Evolutionary conservation across 2,113 vertebrate species (phyloP).

Genomic region (Sceloporus tristichus): DNA sequence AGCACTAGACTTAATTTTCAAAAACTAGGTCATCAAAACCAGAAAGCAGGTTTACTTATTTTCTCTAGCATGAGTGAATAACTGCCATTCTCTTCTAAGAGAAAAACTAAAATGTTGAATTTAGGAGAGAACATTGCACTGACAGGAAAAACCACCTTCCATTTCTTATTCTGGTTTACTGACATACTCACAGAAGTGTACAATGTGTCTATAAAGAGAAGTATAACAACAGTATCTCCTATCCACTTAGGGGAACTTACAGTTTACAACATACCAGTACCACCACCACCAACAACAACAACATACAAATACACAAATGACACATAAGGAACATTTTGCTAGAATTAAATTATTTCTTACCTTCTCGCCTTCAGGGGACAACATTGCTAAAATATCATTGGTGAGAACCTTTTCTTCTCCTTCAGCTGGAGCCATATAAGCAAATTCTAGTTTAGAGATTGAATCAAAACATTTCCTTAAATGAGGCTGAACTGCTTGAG

Average conservation of each 20-base stretch:
- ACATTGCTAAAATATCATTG: conserved; percentile 86
- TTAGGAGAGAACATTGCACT: background rate
- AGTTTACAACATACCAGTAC: background rate
- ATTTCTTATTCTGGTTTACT: background rate
- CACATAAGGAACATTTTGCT: background rate
- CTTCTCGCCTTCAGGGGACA: conserved; percentile 87
- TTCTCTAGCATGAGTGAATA: background rate
- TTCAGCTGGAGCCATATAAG: conserved; percentile 65
- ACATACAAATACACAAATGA: background rate
- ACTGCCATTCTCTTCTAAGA: background rate
- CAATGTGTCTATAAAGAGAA: background rate
- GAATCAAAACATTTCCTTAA: conserved; percentile 90
- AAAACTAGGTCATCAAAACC: background rate
- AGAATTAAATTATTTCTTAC: conserved; percentile 58
- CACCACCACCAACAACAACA: too few relatives aligned
- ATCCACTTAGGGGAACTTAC: background rate
- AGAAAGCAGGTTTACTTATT: background rate
- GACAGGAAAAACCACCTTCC: background rate
- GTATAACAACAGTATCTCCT: background rate
- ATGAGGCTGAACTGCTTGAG: conserved; percentile 88
- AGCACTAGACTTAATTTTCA: background rate
- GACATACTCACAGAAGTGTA: background rate
- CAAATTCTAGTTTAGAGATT: conserved; percentile 84
- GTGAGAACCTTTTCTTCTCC: conserved; percentile 80
- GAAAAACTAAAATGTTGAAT: background rate